Evolutionary conservation across 2,113 vertebrate genomes (phyloP), one percentile per base, ranked within the genome.

Genomic region (Nymphicus hollandicus): DNA sequence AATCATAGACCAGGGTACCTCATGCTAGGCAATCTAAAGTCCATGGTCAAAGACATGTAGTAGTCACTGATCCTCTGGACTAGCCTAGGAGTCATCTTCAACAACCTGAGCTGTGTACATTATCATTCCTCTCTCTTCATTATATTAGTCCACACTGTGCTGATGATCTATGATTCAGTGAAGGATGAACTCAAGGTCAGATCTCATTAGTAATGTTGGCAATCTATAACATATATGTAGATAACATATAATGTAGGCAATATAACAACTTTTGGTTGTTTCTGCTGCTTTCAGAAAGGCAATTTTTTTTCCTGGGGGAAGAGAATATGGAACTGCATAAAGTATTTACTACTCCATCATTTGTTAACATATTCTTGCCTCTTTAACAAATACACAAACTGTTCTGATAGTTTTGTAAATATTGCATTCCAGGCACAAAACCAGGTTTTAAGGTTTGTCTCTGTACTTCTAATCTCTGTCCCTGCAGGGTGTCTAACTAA

Each of bases 401-500:
- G 37, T 64, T 81, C 61, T 70, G 76, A 60, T 88, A 68, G 29
- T 90, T 94, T 73, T 84, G 88, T 65, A 92, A 94, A 93, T 86
- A 39, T 24, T 88, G 16, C 47, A 74, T 46, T 89, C 68, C 15
- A 70, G 71, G 33, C 78, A 92, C 29, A 89, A 83, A 93, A 50
- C 0, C 23, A 56, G 43, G 55, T 88, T 93, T 88, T 52, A 43
- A 73, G 35, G 28, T 81, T 86, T 89, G 33, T 25, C 60, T 89
- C 44, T 66, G 25, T 89, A 80, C 82, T 63, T 90, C 82, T 94
- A 82, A 95, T 96, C 81, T 92, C 58, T 82, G 47, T 91, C 77
- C 70, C 92, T 94, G 82, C 85, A 95, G 85, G 69, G 33, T 60
- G 39, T 86, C 29, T 17, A 76, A 52, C 60, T 86, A 93, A 93